Percentiles rank a stretch among this genome's conserved stretches.
Evolutionary conservation across 2,888 invertebrate genomes (phyloP).

Genomic region (Pseudoips prasinana): DNA sequence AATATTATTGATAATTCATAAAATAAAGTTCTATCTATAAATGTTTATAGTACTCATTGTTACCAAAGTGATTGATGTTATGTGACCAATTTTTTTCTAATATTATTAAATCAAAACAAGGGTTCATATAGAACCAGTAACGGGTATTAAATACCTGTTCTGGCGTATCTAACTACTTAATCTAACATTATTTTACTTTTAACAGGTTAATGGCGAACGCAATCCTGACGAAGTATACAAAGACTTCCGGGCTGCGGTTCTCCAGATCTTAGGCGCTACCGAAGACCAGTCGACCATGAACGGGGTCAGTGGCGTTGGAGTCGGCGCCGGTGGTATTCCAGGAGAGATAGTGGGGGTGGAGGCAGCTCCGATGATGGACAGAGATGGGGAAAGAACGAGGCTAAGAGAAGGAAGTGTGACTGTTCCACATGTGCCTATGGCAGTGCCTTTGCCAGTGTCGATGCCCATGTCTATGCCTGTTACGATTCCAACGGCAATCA

Average conservation of each 20-base stretch:
- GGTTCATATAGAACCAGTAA: no score
- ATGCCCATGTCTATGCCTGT: slow-evolving; percentile 13
- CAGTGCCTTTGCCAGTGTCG: slow-evolving; percentile 23
- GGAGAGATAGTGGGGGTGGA: slow-evolving; percentile 84
- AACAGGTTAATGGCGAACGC: slow-evolving; percentile 92
- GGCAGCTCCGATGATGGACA: slow-evolving; percentile 67
- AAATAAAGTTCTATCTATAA: no score
- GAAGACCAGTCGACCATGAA: slow-evolving; percentile 85
- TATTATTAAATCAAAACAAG: no score
- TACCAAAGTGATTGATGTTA: no score
- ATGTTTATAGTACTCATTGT: no score
- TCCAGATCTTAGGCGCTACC: slow-evolving; percentile 87
- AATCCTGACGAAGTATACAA: slow-evolving; percentile 93
- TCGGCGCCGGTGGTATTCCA: slow-evolving; percentile 83
- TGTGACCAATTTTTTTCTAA: no score
- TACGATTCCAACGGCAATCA: slow-evolving; percentile 20
- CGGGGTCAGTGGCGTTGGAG: slow-evolving; percentile 82
- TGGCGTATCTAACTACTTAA: no score
- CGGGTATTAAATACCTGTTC: no score
- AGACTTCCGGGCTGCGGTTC: slow-evolving; percentile 90
- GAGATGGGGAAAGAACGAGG: slow-evolving; percentile 20
- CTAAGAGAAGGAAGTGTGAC: slow-evolving; percentile 11
- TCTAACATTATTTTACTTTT: no score
- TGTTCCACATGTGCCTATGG: slow-evolving; percentile 25
- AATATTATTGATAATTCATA: no score